Evolutionary conservation across 35 echinoderm and acorn worm genomes (phyloP), one percentile per base, ranked within the genome.

Genomic region (Nesometra sesokonis): DNA sequence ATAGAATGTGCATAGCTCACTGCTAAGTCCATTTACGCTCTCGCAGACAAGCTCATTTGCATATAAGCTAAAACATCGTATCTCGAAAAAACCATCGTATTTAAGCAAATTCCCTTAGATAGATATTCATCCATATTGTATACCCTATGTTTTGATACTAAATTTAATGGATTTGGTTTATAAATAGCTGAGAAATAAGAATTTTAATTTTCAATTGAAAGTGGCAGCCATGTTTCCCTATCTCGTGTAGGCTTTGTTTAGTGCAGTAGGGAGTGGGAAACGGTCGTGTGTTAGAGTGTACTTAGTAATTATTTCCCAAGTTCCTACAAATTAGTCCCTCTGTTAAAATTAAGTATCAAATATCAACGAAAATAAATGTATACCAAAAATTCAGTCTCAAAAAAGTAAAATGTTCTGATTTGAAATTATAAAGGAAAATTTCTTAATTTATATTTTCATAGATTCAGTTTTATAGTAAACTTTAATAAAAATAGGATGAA

Each of bases 41-140:
- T 67, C 52, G 52, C 21, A 67, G 52, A 67, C 52, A 13, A 83
- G 34, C 81, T 83, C 33, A 83, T 83, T 83, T 83, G 81, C 81
- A 83, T 83, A 83, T 83, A 83, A 83, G 81, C 81, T 83, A 83
- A 83, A 83, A 83, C 34, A 35, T 38, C 37, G 34, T 83, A 11
- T 38, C 81, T 35, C 37, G 3, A 15, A 38, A 83, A 83, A 29
- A 35, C 29, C 3, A 37, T 36, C n/a, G 5, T 37, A 36, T 17
- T 39, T 39, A 83, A 3, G 30, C 8, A 35, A 3, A 30, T 37
- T 8, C n/a, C 9, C 17, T 11, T 39, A 36, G 17, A 13, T 23
- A 37, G 37, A 83, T 37, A 36, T 34, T 39, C 7, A 37, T 39
- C 34, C 35, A 83, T 37, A 39, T 83, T 17, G 17, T 19, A 37